Percentiles rank a stretch among this genome's conserved stretches.
Evolutionary conservation across 1,140 invertebrate genomes (phyloP).

Genomic region (Bombus confusus): DNA sequence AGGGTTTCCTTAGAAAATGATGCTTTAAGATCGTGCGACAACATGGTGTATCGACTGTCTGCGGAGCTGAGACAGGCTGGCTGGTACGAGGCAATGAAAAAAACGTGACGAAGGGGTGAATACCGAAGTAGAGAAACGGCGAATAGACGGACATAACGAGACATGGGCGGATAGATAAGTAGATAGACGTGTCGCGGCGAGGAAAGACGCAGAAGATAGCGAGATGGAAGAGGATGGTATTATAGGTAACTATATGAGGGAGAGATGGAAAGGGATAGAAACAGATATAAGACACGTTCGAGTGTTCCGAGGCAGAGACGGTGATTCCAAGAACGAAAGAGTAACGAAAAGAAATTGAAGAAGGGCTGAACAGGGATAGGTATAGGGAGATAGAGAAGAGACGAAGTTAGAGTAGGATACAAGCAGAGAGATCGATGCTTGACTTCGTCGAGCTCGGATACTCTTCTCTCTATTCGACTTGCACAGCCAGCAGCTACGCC

Average conservation of each 20-base stretch:
- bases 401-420: slow-evolving; percentile 24
- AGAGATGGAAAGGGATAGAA: slow-evolving; percentile 17
- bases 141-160: slow-evolving; percentile 50
- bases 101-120: slow-evolving; percentile 30
- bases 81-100: slow-evolving; percentile 8
- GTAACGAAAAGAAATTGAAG: slow-evolving; percentile 33
- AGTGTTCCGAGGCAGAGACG: slow-evolving; percentile 30
- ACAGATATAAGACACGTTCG: slow-evolving; percentile 39
- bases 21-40: background rate
- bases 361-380: slow-evolving; percentile 19
- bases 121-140: slow-evolving; percentile 29
- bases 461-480: slow-evolving; percentile 55
- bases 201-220: background rate
- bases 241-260: slow-evolving; percentile 32
- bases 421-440: slow-evolving; percentile 73
- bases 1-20: slow-evolving; percentile 17
- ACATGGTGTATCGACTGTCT: slow-evolving; percentile 36
- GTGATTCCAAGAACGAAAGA: slow-evolving; percentile 14
- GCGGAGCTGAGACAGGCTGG: slow-evolving; percentile 4
- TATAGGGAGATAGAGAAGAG: background rate
- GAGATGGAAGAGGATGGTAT: background rate
- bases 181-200: slow-evolving; percentile 24
- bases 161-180: slow-evolving; percentile 32
- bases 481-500: slow-evolving; percentile 57
- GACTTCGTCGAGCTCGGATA: slow-evolving; percentile 62